A percentile compares a stretch with the other conserved stretches of the same genome.
Evolutionary conservation across 2,113 vertebrate genomes (phyloP).

Genomic region (Dolichallabes microphthalmus): DNA sequence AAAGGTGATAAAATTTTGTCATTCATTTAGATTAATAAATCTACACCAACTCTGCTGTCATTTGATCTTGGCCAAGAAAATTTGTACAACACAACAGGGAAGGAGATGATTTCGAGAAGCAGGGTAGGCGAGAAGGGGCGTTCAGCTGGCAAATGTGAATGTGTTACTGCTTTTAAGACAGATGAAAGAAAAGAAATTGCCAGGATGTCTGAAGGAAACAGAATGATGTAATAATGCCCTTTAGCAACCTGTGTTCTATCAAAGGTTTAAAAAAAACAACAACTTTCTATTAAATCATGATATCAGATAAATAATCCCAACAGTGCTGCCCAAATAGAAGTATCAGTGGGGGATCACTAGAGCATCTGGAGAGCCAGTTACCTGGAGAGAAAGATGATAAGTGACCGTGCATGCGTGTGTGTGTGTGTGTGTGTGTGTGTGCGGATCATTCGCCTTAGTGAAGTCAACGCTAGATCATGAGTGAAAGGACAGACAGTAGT

Average conservation of each 20-base stretch:
- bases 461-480: constrained; percentile 55
- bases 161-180: constrained; percentile 64
- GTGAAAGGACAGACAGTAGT: constrained; percentile 56
- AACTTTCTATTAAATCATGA: constrained; percentile 62
- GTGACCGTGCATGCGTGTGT: not conserved
- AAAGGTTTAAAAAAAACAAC: constrained; percentile 59
- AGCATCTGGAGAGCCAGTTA: constrained; percentile 26
- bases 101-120: not conserved
- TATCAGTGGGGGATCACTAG: constrained; percentile 50
- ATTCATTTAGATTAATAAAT: constrained; percentile 43
- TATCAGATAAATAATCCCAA: constrained; percentile 65
- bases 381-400: constrained; percentile 33
- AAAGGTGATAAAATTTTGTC: constrained; percentile 56
- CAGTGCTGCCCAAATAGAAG: constrained; percentile 62
- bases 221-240: constrained; percentile 39
- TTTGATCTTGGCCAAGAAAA: constrained; percentile 32
- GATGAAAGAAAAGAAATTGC: constrained; percentile 44
- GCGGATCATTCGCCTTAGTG: constrained; percentile 43
- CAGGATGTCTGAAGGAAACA: constrained; percentile 28
- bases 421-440: not conserved
- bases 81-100: constrained; percentile 28
- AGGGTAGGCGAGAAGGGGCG: not conserved
- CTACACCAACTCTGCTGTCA: constrained; percentile 25
- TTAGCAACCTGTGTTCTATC: constrained; percentile 59
- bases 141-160: constrained; percentile 34